Percentiles rank a stretch among this genome's conserved stretches.
Conservation (phyloP, 2,113 vertebrate species). For the Pachycephala philippinensis region DNA sequence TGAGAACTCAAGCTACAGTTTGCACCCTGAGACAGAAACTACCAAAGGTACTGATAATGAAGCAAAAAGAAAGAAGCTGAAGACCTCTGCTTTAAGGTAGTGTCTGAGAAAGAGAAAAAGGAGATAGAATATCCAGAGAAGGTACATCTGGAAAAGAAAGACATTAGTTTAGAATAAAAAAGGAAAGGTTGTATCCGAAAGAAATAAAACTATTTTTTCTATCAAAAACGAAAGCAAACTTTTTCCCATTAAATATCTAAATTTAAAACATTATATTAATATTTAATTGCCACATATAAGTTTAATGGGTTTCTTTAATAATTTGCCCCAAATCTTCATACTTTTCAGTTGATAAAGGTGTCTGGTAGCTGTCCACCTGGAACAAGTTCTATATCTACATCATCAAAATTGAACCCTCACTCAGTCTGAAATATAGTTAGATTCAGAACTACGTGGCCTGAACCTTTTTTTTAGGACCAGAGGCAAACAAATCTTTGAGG, state of each 20-base stretch:
- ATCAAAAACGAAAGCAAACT: neutral
- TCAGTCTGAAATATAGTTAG: neutral
- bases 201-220: neutral
- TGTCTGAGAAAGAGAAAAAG: neutral
- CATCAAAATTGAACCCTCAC: neutral
- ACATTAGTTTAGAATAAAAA: neutral
- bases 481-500: neutral
- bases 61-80: neutral
- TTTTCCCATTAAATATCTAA: neutral
- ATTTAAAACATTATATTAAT: neutral
- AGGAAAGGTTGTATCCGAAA: neutral
- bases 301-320: neutral
- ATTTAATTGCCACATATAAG: neutral
- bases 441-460: neutral
- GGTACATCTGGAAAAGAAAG: neutral
- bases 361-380: neutral
- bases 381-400: neutral
- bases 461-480: neutral
- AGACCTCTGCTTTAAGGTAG: neutral
- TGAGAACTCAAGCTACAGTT: neutral
- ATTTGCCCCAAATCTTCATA: neutral
- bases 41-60: neutral
- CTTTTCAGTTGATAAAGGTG: neutral
- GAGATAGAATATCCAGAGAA: neutral
- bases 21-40: neutral